These are phyloP conservation scores for Cepaea hortensis DNA, from an alignment of 2,888 invertebrate species.

Conservation along the genomic window DNA sequence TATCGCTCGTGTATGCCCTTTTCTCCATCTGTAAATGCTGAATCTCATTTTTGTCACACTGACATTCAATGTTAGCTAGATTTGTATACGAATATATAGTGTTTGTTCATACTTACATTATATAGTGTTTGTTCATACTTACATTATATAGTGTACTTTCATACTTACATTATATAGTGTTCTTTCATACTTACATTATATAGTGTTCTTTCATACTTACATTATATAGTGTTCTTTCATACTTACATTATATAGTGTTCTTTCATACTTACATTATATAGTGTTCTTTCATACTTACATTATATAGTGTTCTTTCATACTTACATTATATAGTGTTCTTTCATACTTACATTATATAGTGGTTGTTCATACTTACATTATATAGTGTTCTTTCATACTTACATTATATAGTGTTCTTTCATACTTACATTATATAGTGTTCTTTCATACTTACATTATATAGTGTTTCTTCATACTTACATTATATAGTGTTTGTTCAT, in stretches of 20 bases:
- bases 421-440: constrained; percentile 78
- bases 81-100: too few species aligned
- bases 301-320: constrained; percentile 39
- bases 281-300: constrained; percentile 73
- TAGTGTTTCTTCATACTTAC: constrained; percentile 69
- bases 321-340: too few species aligned
- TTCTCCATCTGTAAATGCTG: too few species aligned
- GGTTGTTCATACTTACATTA: constrained; percentile 74
- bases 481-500: constrained; percentile 59
- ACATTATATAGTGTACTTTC: too few species aligned
- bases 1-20: too few species aligned
- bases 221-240: constrained; percentile 58
- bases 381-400: background rate
- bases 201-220: constrained; percentile 69
- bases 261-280: constrained; percentile 74
- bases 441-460: too few species aligned
- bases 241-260: constrained; percentile 74
- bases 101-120: too few species aligned
- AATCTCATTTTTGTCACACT: too few species aligned
- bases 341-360: too few species aligned
- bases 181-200: constrained; percentile 74
- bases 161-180: background rate
- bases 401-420: constrained; percentile 74
- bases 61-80: too few species aligned
- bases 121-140: background rate